Percentiles rank a stretch among this genome's conserved stretches.
Conservation (phyloP, 2,113 vertebrate species). For the Phrynosoma platyrhinos region DNA sequence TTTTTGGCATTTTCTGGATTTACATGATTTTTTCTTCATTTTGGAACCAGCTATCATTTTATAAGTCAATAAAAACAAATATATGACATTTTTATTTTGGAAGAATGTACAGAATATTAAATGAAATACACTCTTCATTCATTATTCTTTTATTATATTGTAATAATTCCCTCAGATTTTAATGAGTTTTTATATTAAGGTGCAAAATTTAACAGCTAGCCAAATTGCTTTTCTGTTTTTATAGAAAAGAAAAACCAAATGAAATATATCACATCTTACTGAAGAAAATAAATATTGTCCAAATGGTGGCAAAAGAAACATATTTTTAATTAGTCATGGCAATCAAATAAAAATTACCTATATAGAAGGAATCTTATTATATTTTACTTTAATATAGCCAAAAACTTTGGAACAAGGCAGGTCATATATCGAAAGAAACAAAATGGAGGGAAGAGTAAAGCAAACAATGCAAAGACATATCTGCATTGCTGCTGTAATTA, state of each 20-base stretch:
- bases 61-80: slow-evolving; percentile 10
- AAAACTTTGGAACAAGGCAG: neutral
- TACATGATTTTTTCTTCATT: neutral
- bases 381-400: neutral
- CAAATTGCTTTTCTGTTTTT: slow-evolving; percentile 20
- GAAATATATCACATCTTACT: neutral
- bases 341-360: neutral
- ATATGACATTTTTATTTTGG: slow-evolving; percentile 6
- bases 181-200: slow-evolving; percentile 8
- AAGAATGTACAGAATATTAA: neutral
- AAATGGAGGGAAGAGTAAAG: neutral
- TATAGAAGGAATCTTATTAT: neutral
- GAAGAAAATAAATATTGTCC: neutral
- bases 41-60: neutral
- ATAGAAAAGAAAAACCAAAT: too few species aligned
- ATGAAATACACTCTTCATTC: neutral
- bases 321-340: neutral
- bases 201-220: neutral
- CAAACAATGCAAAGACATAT: neutral
- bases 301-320: neutral
- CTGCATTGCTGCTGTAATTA: neutral
- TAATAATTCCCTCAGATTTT: slow-evolving; percentile 11
- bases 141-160: neutral
- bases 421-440: neutral
- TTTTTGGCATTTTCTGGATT: too few species aligned